Evolutionary conservation across 2,888 invertebrate genomes (phyloP), one percentile per base, ranked within the genome.

Genomic region (Eurytoma californica): DNA sequence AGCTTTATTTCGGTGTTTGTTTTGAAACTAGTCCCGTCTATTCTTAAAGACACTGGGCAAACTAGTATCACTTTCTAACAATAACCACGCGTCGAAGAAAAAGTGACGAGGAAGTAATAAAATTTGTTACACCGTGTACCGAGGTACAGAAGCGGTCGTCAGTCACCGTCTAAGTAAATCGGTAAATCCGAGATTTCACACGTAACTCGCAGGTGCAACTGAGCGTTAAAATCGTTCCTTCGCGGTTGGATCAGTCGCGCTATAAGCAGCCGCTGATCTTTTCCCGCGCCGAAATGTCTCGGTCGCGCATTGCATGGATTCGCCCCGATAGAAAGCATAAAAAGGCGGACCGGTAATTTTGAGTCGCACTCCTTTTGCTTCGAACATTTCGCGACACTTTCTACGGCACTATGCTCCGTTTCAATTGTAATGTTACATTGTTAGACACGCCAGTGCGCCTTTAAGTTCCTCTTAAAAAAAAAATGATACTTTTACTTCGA

Each of bases 341-440:
- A 70, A 7, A 28, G 7, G 12, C 12, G 4, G 49, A 3, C 14
- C 51, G 13, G 12, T 16, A 7, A 2, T 20, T 65, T 58, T 69
- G 61, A 20, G 58, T 12, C 24, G 14, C 24, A 63, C 53, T 18
- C 61, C 20, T 24, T 24, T 24, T 24, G 24, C 24, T 24, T 9
- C n/a, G 28, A 24, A 28, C 14, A 67, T 77, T 65, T 70, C 58
- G 70, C 65, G 70, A 77, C 58, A 69, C 70, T 77, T 77, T 77
- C 70, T 70, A 76, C 13, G 47, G 20, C n/a, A 14, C 18, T 24
- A 9, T 24, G 24, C 24, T 39, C 2, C 28, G 24, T 16, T 61
- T n/a, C 12, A 20, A 39, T 58, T 58, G 53, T 20, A 58, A 55
- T 12, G 12, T 24, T 18, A 65, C 39, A 72, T 72, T 65, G 63